These are phyloP conservation scores for Grammomys surdaster DNA, from an alignment of 2,113 vertebrate genomes.

Conservation along the genomic window DNA sequence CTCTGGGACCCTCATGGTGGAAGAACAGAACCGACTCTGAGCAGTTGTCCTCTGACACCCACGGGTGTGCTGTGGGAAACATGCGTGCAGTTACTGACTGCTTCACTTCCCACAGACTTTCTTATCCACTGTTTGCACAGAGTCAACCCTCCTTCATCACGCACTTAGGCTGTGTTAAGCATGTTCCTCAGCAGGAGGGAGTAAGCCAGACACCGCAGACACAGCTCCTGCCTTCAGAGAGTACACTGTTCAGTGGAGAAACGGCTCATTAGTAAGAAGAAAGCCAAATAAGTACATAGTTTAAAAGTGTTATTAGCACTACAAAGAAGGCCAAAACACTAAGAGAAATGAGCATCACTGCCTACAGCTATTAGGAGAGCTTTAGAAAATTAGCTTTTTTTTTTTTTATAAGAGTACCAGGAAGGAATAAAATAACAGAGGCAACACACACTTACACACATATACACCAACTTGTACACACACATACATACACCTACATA, in stretches of 20 bases:
- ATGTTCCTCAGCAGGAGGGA: background rate
- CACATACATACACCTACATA: background rate
- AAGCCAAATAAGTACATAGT: background rate
- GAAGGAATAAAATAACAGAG: slow-evolving; percentile 25
- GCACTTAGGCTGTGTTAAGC: background rate
- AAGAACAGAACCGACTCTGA: background rate
- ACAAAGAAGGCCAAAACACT: background rate
- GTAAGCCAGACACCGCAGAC: background rate
- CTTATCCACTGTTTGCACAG: background rate
- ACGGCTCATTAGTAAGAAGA: background rate
- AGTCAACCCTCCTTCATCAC: background rate
- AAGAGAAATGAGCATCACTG: slow-evolving; percentile 9
- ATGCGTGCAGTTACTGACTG: background rate
- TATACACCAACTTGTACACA: background rate
- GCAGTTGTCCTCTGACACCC: background rate
- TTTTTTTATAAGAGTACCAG: background rate
- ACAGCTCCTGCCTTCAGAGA: background rate
- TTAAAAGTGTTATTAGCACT: slow-evolving; percentile 8
- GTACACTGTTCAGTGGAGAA: background rate
- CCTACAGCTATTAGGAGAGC: background rate
- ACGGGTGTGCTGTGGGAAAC: accelerated
- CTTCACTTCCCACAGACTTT: background rate
- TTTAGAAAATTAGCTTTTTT: slow-evolving; percentile 23
- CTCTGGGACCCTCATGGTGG: background rate
- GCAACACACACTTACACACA: background rate